These are phyloP conservation scores for Myiozetetes cayanensis DNA, from an alignment of 2,113 vertebrate genomes.

Conservation along the genomic window DNA sequence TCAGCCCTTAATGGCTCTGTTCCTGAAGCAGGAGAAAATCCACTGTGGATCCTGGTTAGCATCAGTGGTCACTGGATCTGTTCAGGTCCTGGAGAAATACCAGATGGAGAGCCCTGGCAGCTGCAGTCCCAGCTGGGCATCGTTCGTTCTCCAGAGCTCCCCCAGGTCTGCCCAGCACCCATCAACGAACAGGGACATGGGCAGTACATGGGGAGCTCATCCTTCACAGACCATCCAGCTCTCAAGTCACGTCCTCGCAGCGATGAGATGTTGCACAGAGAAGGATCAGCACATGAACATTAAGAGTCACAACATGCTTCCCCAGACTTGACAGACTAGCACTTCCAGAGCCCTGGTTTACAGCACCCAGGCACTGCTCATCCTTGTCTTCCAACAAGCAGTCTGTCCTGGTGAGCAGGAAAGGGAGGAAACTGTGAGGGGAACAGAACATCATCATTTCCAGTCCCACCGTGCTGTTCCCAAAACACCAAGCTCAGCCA, in stretches of 20 bases:
- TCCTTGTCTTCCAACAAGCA: not conserved
- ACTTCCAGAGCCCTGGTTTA: not conserved
- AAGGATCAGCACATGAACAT: not conserved
- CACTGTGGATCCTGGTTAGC: not conserved
- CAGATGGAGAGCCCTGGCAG: not conserved
- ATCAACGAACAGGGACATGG: not conserved
- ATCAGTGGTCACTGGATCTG: not conserved
- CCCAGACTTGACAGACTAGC: not conserved
- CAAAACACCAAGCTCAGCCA: not conserved
- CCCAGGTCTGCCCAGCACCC: not conserved
- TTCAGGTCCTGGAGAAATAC: constrained; percentile 1
- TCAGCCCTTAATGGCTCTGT: constrained; percentile 11
- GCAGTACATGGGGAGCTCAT: not conserved
- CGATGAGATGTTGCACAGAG: not conserved
- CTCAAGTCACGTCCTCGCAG: not conserved
- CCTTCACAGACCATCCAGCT: not conserved
- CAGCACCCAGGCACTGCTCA: not conserved
- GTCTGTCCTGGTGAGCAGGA: not conserved
- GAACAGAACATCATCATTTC: constrained; percentile 28
- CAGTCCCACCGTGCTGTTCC: not conserved
- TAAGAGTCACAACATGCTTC: not conserved
- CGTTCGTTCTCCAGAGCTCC: not conserved
- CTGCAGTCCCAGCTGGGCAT: not conserved
- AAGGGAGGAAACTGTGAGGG: not conserved
- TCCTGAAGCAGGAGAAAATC: constrained; percentile 10